phyloP scores from a whole-genome alignment of 2,888 invertebrate genomes.

The Dryadula phaetusa region DNA sequence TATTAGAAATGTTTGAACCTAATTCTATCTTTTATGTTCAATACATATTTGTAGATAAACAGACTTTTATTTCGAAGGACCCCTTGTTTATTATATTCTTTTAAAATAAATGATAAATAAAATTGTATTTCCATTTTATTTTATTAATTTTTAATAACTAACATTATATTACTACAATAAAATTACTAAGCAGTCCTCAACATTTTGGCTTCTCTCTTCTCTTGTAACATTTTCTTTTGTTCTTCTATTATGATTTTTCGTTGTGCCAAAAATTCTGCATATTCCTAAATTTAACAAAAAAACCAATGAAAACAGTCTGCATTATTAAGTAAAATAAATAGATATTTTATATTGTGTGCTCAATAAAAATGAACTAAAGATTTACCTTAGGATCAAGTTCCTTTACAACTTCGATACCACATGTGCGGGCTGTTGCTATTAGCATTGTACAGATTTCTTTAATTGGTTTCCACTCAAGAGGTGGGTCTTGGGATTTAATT shows the following conservation, averaged over 20 bases:
- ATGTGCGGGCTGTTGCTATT: conserved; percentile 90
- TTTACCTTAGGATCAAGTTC: conserved; percentile 87
- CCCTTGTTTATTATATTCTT: background rate
- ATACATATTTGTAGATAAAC: conserved; percentile 32
- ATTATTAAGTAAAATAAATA: background rate
- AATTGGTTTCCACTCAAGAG: conserved; percentile 85
- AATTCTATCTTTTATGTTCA: conserved; percentile 29
- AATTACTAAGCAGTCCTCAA: conserved; percentile 86
- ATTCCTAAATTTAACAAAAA: conserved; percentile 82
- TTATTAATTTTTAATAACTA: conserved; percentile 27
- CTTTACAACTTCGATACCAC: conserved; percentile 94
- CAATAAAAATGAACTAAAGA: background rate
- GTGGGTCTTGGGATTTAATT: conserved; percentile 96
- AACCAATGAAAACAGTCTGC: background rate
- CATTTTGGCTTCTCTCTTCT: conserved; percentile 95
- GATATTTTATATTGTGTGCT: background rate
- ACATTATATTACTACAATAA: conserved; percentile 37
- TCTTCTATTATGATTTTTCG: conserved; percentile 88
- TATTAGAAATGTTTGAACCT: conserved; percentile 2
- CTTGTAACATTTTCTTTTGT: conserved; percentile 90
- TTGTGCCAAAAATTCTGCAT: conserved; percentile 91
- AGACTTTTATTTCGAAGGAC: conserved; percentile 21
- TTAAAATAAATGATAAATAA: background rate
- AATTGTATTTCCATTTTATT: conserved; percentile 22
- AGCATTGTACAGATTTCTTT: conserved; percentile 92